phyloP scores from a whole-genome alignment of 2,797 vertebrate species.

The Lacerta agilis region DNA sequence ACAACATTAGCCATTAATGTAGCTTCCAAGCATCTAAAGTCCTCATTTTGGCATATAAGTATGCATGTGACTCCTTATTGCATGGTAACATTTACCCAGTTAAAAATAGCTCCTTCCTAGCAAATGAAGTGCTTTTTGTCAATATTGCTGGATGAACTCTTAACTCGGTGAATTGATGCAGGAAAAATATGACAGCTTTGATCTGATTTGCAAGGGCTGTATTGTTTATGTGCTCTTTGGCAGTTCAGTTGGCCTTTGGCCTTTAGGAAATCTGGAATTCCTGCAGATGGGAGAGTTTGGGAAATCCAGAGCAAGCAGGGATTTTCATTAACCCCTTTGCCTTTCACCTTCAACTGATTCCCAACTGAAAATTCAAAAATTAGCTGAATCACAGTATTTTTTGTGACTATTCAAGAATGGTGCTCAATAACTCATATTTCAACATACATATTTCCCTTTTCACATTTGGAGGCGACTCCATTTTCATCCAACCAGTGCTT shows the following conservation, averaged over 20 bases:
- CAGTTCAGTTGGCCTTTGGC: background rate
- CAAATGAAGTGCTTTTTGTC: background rate
- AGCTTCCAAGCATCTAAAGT: background rate
- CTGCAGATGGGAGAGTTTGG: background rate
- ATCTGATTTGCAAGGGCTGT: background rate
- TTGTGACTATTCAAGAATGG: background rate
- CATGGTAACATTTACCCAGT: background rate
- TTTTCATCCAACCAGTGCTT: background rate
- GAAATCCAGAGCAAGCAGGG: background rate
- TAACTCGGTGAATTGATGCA: conserved; percentile 8
- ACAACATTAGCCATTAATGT: background rate
- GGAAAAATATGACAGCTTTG: background rate
- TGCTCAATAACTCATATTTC: background rate
- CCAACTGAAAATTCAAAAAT: background rate
- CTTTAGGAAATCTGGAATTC: background rate
- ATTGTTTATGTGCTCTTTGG: background rate
- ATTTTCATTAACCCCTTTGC: background rate
- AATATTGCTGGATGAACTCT: background rate
- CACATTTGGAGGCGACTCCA: background rate
- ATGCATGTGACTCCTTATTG: background rate
- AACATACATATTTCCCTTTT: background rate
- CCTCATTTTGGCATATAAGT: background rate
- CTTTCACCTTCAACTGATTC: background rate
- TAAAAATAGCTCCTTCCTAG: conserved; percentile 2
- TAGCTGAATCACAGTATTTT: background rate